A percentile compares a stretch with the other conserved stretches of the same genome.
phyloP scores from a whole-genome alignment of 2,113 vertebrate species.

The Urocitellus parryii region DNA sequence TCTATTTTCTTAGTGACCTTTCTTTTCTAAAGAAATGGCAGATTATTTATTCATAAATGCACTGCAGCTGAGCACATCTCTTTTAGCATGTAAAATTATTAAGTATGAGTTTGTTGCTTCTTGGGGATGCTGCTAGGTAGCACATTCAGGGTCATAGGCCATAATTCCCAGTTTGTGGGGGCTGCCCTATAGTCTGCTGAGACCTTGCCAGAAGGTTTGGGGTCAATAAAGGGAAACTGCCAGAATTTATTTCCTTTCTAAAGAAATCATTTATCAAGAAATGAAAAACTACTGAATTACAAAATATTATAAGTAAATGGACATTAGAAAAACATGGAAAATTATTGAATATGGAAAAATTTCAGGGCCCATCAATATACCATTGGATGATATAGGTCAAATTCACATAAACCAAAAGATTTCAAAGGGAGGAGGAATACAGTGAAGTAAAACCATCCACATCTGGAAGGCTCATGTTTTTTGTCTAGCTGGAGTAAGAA shows the following conservation, averaged over 20 bases:
- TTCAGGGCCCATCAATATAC: slow-evolving; percentile 89
- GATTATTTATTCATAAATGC: neutral
- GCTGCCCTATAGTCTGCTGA: neutral
- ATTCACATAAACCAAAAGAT: slow-evolving; percentile 87
- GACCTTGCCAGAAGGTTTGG: neutral
- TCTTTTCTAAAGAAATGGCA: neutral
- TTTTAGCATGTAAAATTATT: neutral
- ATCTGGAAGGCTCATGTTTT: slow-evolving; percentile 89
- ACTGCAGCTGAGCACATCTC: neutral
- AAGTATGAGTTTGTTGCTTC: neutral
- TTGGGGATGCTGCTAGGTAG: neutral
- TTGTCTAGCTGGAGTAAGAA: slow-evolving; percentile 90
- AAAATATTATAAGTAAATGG: slow-evolving; percentile 85
- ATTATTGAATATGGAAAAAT: slow-evolving; percentile 89
- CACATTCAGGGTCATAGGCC: neutral
- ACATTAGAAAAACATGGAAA: slow-evolving; percentile 90
- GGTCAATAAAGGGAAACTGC: neutral
- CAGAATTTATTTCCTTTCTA: slow-evolving; percentile 71
- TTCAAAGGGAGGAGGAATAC: slow-evolving; percentile 91
- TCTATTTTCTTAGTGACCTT: slow-evolving; percentile 8
- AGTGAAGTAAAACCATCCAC: slow-evolving; percentile 88
- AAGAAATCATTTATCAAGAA: slow-evolving; percentile 87
- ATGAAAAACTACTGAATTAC: slow-evolving; percentile 88
- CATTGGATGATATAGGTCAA: slow-evolving; percentile 88
- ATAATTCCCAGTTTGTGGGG: neutral